Base-by-base conservation (phyloP, 2,888 invertebrate species). In the Cremastinae sp. region DNA sequence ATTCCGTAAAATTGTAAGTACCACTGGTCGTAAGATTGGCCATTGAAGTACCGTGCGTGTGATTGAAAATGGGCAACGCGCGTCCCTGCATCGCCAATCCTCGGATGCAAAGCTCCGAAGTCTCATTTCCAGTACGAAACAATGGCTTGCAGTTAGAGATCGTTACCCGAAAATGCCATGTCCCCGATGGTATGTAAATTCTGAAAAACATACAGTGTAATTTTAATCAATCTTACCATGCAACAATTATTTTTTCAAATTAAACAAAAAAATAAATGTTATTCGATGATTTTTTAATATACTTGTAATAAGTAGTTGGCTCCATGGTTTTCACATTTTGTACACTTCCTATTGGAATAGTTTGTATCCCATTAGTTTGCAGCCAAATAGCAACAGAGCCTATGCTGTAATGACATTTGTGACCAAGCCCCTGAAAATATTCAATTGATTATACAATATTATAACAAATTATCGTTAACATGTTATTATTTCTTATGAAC, bases 311-410 rank as follows among this genome's bases (percentile, higher is more conserved):
- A 1, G 90, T 89, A 75, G 88, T 88, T 49, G 87, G 87, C 75
- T 89, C 88, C 59, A 81, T 84, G 35, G 90, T 90, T 75, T 78
- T 86, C 64, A 90, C 83, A 53, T 80, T 86, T 64, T 83, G 85
- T 51, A 86, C 82, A 49, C 86, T 84, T 37, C 90, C 90, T 28
- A 90, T 82, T 28, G 90, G 89, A 79, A 91, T 87, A 70, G 87
- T 89, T 62, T 88, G 83, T 58, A 91, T 87, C 22, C 86, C 87
- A 58, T 86, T 85, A 4, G 87, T 86, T 81, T 89, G 90, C 22
- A 86, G 88, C 91, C 91, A 91, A 66, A 90, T 80, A n/a, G 90
- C 91, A 43, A 91, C 88, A 2, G 91, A 90, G 35, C 90, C 91
- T 72, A 91, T 84, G 76, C 90, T 91, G 78, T 91, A 91, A 64